Conservation (phyloP, 2,888 invertebrate species). For the Epirrita christyi region DNA sequence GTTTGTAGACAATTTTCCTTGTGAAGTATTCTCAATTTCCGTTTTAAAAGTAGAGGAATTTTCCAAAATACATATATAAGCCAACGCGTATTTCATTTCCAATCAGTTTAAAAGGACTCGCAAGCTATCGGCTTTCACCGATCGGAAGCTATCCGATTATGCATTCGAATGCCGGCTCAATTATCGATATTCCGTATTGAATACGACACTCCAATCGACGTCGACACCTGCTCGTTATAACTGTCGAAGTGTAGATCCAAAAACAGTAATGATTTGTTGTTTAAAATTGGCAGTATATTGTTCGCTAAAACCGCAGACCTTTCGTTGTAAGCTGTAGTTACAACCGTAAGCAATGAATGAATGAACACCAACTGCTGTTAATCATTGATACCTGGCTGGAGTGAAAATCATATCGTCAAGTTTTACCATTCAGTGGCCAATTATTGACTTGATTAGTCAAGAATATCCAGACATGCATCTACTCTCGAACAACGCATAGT, state of each 20-base stretch:
- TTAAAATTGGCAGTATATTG: slow-evolving; percentile 2
- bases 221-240: slow-evolving; percentile 9
- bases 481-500: no score
- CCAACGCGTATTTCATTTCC: slow-evolving; percentile 1
- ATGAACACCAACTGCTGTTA: no score
- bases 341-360: no score
- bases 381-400: no score
- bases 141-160: slow-evolving; percentile 19
- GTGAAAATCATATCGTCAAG: no score
- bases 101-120: slow-evolving; percentile 6
- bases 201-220: slow-evolving; percentile 5
- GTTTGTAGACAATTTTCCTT: no score
- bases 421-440: no score
- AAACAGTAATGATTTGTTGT: slow-evolving; percentile 9
- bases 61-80: no score
- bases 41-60: not conserved
- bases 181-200: slow-evolving; percentile 21
- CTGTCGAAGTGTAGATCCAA: slow-evolving; percentile 5
- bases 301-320: not conserved
- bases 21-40: no score
- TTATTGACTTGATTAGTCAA: no score
- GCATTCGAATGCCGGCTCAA: slow-evolving; percentile 24
- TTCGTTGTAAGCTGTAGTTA: no score
- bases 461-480: no score
- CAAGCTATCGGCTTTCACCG: slow-evolving; percentile 16